Evolutionary conservation across 2,797 vertebrate genomes (phyloP), one percentile per base, ranked within the genome.

Genomic region (Octomys mimax): DNA sequence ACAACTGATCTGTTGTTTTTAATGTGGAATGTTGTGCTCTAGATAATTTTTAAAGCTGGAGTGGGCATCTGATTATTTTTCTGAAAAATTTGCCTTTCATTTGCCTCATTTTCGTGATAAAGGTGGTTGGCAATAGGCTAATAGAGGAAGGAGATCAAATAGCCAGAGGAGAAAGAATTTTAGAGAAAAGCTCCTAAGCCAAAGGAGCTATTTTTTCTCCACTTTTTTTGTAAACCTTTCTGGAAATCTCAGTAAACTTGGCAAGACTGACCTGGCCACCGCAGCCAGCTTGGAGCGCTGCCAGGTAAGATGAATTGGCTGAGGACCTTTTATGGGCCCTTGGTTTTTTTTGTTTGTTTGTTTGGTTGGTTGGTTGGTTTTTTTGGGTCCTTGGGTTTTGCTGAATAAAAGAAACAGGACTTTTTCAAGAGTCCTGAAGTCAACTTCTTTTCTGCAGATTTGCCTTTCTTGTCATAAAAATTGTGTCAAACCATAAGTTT

Each of bases 241-340:
- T 89, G 95, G 91, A 95, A 95, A 89, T 95, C 79, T 90, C 73
- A 86, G 82, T 79, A 79, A 91, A 93, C 54, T 86, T 94, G 87
- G 57, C 52, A 96, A 95, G 70, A 91, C 52, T 62, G 62, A 85
- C 81, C 73, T 62, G 84, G 80, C 84, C 42, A 36, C 77, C 22
- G 24, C 85, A 19, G 71, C 87, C 46, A n/a, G 52, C 52, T 66
- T 94, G 94, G 90, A 90, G 82, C 83, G 39, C 73, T 95, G 89
- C 78, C 89, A 92, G 95, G 89, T 96, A 93, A 95, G 94, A 86
- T 66, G 42, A 22, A 79, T 81, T 77, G 52, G 2, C 61, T 75
- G 62, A 61, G 31, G 49, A 80, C 28, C 57, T 93, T 28, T 94
- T 90, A 33, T 87, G 49, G 39, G 54, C 18, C 81, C 46, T 84